Conservation (phyloP, 2,113 vertebrate genomes). For the Sorex fumeus region DNA sequence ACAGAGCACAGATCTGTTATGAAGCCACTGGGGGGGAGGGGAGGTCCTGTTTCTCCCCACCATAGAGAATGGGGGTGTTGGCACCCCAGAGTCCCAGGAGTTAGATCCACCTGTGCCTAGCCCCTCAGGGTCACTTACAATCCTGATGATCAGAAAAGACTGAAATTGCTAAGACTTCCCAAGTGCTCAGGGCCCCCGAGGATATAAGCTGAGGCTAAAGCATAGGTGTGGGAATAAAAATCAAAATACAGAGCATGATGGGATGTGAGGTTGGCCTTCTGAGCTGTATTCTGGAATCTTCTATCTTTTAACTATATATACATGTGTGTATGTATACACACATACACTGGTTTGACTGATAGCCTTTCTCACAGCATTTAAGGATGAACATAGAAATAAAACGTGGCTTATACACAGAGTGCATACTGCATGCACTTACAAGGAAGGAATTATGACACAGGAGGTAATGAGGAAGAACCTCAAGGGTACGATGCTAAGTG, state of each 20-base stretch:
- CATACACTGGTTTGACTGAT: not conserved
- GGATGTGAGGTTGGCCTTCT: not conserved
- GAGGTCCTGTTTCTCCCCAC: too few species aligned
- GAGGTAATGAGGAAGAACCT: not conserved
- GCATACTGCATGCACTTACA: not conserved
- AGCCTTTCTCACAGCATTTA: not conserved
- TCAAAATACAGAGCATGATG: not conserved
- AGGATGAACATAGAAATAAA: too few species aligned
- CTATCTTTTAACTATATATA: not conserved
- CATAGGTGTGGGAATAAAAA: not conserved
- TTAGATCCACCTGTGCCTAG: not conserved
- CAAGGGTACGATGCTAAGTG: not conserved
- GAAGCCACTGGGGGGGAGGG: too few species aligned
- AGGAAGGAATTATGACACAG: not conserved
- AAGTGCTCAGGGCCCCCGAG: not conserved
- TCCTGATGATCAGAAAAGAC: not conserved
- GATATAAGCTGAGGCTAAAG: not conserved
- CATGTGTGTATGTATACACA: not conserved
- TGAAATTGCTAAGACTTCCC: not conserved
- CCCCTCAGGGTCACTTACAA: not conserved
- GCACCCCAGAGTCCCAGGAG: too few species aligned
- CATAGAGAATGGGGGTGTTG: too few species aligned
- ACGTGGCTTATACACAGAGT: too few species aligned
- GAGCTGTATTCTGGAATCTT: not conserved
- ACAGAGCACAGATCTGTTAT: slow-evolving; percentile 34